Evolutionary conservation across 2,888 invertebrate genomes (phyloP), one percentile per base, ranked within the genome.

Genomic region (Drosophila robusta): DNA sequence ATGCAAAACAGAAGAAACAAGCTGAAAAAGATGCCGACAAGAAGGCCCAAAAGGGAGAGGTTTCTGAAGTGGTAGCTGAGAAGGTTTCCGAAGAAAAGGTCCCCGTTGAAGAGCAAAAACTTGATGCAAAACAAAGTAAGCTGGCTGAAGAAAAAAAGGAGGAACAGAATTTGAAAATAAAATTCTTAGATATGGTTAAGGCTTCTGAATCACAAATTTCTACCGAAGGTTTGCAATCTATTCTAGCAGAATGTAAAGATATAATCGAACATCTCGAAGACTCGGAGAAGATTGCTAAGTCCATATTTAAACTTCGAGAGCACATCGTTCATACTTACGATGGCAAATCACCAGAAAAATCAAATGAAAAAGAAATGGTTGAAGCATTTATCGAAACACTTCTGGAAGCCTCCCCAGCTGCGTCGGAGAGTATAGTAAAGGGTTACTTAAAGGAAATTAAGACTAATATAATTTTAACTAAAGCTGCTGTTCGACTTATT

Each of bases 311-410:
- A 50, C 64, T 91, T 3, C 70, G 80, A 34, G 85, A 90, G 44
- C 90, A 90, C 22, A 85, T 91, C 50, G 90, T 90, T 11, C 91
- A 91, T 18, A 91, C 91, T 0, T 90, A 90, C 51, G 90, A 91
- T 55, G 88, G 85, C 0, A 76, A 76, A 14, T 34, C 72, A 0
- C 46, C 42, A 3, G 64, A 78, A 9, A 75, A 87, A 1, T 62
- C 52, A 45, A 16, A 34, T 22, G 55, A 42, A 7, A 60, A 51
- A 16, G 24, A 70, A 41, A 22, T 68, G 57, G 32, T 83, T 8
- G 80, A 84, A 45, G 52, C 47, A 5, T 62, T 78, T 46, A 73
- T 79, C 1, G 66, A 75, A 36, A 55, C 72, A 0, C 49, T 84
- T 8, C 41, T 83, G 0, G 57, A 70, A 16, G 57, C 36, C 4